Conservation (phyloP, 2,797 vertebrate species). For the Artibeus jamaicensis region DNA sequence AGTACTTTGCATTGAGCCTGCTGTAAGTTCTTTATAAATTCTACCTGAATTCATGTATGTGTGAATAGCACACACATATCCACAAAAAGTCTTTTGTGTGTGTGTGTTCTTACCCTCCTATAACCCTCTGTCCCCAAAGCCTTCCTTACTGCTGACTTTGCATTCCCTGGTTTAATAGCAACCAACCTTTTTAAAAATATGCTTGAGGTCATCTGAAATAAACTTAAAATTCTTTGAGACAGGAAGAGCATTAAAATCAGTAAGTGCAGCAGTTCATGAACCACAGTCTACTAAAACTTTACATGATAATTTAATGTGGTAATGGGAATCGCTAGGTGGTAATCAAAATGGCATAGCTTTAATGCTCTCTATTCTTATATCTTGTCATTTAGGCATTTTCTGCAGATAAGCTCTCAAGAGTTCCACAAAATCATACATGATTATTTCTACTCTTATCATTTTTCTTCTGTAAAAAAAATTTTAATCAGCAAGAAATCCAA, state of each 20-base stretch:
- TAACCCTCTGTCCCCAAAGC: not conserved
- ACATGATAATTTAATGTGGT: constrained; percentile 17
- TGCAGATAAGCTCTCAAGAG: constrained; percentile 41
- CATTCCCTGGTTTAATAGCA: not conserved
- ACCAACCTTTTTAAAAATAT: not conserved
- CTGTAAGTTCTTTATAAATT: not conserved
- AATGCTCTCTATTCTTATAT: not conserved
- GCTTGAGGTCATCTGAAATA: constrained; percentile 17
- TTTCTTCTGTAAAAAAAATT: not conserved
- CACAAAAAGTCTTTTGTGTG: not conserved
- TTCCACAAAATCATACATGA: not conserved
- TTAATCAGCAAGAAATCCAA: not conserved
- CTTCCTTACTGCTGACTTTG: not conserved
- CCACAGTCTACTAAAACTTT: constrained; percentile 8
- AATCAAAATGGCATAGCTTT: constrained; percentile 43
- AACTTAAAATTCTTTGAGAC: constrained; percentile 19
- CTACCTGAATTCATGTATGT: not conserved
- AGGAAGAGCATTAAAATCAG: constrained; percentile 36
- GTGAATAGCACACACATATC: not conserved
- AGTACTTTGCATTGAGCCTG: not conserved
- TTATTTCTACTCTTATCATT: not conserved
- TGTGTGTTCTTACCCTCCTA: not conserved
- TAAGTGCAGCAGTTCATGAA: not conserved
- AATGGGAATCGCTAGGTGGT: not conserved
- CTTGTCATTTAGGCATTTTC: constrained; percentile 2